Evolutionary conservation across 2,113 vertebrate genomes (phyloP).

Genomic region (Coptodon rendalli): DNA sequence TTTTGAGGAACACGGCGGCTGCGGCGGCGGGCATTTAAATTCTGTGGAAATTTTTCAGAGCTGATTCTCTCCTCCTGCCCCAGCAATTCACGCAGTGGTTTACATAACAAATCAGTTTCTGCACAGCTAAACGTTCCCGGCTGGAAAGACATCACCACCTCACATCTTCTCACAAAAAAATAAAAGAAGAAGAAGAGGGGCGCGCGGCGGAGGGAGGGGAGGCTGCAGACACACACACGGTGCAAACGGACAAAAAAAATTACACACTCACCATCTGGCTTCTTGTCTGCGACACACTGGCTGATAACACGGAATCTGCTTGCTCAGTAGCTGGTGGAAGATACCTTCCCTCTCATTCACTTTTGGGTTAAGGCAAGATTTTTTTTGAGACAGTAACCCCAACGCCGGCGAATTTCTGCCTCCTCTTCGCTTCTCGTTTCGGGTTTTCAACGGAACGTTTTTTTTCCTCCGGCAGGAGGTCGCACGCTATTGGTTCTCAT

Average conservation of each 20-base stretch:
- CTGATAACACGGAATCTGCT: neutral
- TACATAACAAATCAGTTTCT: neutral
- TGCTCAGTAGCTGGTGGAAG: neutral
- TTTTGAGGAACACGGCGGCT: neutral
- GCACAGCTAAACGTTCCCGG: neutral
- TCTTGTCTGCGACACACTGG: slow-evolving; percentile 16
- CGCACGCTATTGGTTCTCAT: slow-evolving; percentile 58
- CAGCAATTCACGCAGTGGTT: neutral
- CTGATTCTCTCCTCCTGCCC: neutral
- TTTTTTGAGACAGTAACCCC: neutral
- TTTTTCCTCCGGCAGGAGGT: slow-evolving; percentile 50
- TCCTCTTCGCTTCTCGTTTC: slow-evolving; percentile 28
- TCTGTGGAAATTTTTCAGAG: neutral
- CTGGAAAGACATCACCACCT: slow-evolving; percentile 38
- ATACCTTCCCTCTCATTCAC: neutral
- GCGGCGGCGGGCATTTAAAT: neutral
- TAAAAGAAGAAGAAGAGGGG: slow-evolving; percentile 10
- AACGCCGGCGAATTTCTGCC: slow-evolving; percentile 33
- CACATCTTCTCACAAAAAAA: slow-evolving; percentile 48
- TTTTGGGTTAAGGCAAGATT: neutral
- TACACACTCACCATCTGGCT: slow-evolving; percentile 71
- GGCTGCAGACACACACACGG: slow-evolving; percentile 29
- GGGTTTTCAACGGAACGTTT: slow-evolving; percentile 27
- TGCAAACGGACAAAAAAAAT: neutral
- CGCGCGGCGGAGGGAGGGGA: slow-evolving; percentile 25